phyloP scores from a whole-genome alignment of 2,888 invertebrate genomes.

The Taphrorychus bicolor region DNA sequence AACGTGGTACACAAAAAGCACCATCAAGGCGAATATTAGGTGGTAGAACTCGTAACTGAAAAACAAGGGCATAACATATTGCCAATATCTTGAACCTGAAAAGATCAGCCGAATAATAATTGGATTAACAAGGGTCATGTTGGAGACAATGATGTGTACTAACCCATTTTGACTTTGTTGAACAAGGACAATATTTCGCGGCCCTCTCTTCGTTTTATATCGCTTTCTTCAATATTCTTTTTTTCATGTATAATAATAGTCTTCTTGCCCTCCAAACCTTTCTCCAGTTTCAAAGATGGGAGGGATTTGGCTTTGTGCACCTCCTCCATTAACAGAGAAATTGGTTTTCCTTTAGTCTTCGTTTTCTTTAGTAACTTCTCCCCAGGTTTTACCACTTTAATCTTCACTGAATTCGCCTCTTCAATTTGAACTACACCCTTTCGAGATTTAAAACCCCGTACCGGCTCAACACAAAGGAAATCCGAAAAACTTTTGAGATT shows the following conservation, averaged over 20 bases:
- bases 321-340: slow-evolving; percentile 12
- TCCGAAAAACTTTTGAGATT: slow-evolving; percentile 27
- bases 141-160: not conserved
- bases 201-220: no score
- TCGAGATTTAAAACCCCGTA: not conserved
- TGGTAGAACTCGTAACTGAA: no score
- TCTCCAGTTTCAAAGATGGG: not conserved
- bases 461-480: slow-evolving; percentile 17
- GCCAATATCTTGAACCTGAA: no score
- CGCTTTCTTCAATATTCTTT: slow-evolving; percentile 2
- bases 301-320: slow-evolving; percentile 5
- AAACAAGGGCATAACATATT: no score
- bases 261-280: slow-evolving; percentile 8
- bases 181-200: slow-evolving; percentile 19
- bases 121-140: no score
- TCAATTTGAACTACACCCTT: not conserved
- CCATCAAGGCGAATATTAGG: no score
- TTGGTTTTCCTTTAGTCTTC: not conserved
- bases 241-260: slow-evolving; percentile 5
- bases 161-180: slow-evolving; percentile 30
- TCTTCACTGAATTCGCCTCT: not conserved
- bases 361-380: not conserved
- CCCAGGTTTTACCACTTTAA: slow-evolving; percentile 13
- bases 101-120: no score
- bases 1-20: no score